Percentiles rank a stretch among this genome's conserved stretches.
Evolutionary conservation across 2,797 vertebrate species (phyloP).

Genomic region (Bradypus variegatus): DNA sequence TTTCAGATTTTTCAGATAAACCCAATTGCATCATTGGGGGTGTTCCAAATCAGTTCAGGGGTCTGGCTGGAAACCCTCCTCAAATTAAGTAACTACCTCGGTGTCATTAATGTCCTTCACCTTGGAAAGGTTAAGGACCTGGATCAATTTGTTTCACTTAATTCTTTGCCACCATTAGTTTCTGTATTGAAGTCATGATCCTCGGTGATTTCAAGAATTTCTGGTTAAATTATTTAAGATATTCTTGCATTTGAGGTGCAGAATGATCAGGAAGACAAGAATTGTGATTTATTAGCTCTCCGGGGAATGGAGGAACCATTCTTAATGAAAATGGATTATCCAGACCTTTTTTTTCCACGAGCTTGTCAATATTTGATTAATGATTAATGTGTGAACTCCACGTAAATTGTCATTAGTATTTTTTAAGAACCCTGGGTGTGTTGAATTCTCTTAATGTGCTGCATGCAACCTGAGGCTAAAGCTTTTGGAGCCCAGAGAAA

Average conservation of each 20-base stretch:
- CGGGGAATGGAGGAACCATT: constrained; percentile 46
- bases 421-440: neutral
- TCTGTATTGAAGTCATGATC: constrained; percentile 78
- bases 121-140: constrained; percentile 63
- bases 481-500: constrained; percentile 25
- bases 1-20: neutral
- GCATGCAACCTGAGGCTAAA: neutral
- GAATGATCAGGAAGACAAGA: constrained; percentile 64
- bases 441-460: neutral
- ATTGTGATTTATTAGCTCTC: constrained; percentile 61
- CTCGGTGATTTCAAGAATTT: constrained; percentile 77
- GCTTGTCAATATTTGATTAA: constrained; percentile 65
- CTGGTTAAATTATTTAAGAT: constrained; percentile 53
- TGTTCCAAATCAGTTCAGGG: neutral
- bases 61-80: constrained; percentile 34
- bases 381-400: constrained; percentile 55
- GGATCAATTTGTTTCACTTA: constrained; percentile 64
- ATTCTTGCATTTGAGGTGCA: constrained; percentile 63
- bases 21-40: neutral
- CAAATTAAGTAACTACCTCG: constrained; percentile 52
- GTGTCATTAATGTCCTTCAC: constrained; percentile 47
- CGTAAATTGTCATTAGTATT: constrained; percentile 38
- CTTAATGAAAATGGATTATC: constrained; percentile 62
- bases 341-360: constrained; percentile 45
- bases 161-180: constrained; percentile 64